A percentile compares a stretch with the other conserved stretches of the same genome.
Evolutionary conservation across 2,888 invertebrate genomes (phyloP).

Genomic region (Dynastes grantii): DNA sequence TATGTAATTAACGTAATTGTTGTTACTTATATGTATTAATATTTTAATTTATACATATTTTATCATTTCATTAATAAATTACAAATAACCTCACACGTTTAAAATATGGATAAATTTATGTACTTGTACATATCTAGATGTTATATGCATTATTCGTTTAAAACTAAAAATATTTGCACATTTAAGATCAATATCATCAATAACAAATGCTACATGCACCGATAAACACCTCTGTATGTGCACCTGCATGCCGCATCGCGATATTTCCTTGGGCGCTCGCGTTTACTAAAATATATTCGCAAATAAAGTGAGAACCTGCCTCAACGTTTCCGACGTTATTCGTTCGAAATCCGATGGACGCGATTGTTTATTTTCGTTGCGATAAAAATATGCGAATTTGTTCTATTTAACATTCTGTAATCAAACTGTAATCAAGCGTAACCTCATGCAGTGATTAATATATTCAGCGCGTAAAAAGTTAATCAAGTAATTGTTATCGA

Average conservation of each 20-base stretch:
- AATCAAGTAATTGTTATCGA: no score
- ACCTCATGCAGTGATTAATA: no score
- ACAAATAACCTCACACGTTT: neutral
- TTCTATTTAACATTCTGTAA: slow-evolving; percentile 8
- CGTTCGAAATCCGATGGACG: slow-evolving; percentile 32
- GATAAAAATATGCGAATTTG: slow-evolving; percentile 50
- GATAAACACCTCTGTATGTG: neutral
- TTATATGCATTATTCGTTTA: neutral
- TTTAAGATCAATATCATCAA: neutral
- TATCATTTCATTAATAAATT: neutral
- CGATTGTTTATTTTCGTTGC: slow-evolving; percentile 51
- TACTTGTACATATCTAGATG: neutral
- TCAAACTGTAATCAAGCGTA: no score
- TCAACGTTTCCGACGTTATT: slow-evolving; percentile 53
- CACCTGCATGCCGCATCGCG: neutral
- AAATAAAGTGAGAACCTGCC: slow-evolving; percentile 53
- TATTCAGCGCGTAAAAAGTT: no score
- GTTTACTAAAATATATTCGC: slow-evolving; percentile 39
- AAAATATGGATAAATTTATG: neutral
- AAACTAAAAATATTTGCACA: slow-evolving; percentile 1
- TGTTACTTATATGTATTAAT: neutral
- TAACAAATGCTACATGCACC: neutral
- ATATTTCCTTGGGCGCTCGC: slow-evolving; percentile 12
- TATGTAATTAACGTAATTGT: slow-evolving; percentile 15
- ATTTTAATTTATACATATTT: slow-evolving; percentile 2